Percentiles rank a stretch among this genome's conserved stretches.
Evolutionary conservation across 2,113 vertebrate genomes (phyloP).

Genomic region (Marmota flaviventris): DNA sequence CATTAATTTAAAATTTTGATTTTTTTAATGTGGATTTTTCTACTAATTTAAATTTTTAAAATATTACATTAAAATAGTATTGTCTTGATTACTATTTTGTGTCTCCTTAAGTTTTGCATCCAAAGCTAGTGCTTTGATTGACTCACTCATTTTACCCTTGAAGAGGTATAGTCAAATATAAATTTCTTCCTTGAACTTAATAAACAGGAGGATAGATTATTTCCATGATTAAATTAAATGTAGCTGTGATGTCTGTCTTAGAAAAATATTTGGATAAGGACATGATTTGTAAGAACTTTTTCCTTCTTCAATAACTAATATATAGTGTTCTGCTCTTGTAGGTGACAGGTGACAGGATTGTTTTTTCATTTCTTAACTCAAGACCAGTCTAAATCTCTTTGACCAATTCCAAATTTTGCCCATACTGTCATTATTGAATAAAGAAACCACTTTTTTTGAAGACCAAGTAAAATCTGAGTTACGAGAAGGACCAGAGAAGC

Average conservation of each 20-base stretch:
- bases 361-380: background rate
- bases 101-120: background rate
- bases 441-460: background rate
- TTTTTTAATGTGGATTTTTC: background rate
- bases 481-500: background rate
- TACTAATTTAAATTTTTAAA: background rate
- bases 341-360: background rate
- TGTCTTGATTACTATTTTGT: background rate
- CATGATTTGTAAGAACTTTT: background rate
- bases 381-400: background rate
- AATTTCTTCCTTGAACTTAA: background rate
- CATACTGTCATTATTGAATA: background rate
- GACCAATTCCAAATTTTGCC: background rate
- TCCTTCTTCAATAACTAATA: background rate
- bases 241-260: background rate
- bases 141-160: background rate
- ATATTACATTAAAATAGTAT: background rate
- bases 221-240: background rate
- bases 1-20: background rate
- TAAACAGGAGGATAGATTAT: background rate
- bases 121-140: background rate
- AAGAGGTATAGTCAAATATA: background rate
- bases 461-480: background rate
- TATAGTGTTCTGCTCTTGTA: background rate
- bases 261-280: background rate